Conservation (phyloP, 2,113 vertebrate species). For the Menura novaehollandiae region DNA sequence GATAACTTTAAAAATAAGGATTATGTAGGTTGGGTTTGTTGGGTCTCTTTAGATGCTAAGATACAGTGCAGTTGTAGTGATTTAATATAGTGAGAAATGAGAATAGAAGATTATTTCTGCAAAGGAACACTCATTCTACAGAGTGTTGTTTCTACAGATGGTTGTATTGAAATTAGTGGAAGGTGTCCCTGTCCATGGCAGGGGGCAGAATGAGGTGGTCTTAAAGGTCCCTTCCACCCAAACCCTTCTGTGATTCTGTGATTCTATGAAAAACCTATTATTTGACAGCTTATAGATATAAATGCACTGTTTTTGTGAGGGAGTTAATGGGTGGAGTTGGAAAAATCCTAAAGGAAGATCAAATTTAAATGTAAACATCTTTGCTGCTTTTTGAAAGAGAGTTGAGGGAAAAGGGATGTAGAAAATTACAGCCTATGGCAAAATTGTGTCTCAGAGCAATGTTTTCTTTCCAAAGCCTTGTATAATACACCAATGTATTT, state of each 20-base stretch:
- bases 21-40: background rate
- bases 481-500: background rate
- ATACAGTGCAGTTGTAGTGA: background rate
- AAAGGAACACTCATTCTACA: background rate
- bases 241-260: background rate
- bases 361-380: background rate
- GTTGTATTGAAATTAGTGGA: background rate
- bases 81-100: background rate
- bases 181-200: background rate
- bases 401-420: background rate
- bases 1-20: background rate
- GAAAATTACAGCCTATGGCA: conserved; percentile 5
- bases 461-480: background rate
- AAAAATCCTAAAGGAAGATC: background rate
- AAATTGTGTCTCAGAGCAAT: background rate
- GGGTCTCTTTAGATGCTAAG: background rate
- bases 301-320: background rate
- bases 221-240: background rate
- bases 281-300: background rate
- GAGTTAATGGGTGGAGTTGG: background rate
- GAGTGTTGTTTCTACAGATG: background rate
- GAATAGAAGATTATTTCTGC: background rate
- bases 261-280: background rate
- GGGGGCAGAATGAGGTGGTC: background rate
- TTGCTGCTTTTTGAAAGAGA: background rate